Conservation (phyloP, 1,140 invertebrate species). For the Spodoptera frugiperda region DNA sequence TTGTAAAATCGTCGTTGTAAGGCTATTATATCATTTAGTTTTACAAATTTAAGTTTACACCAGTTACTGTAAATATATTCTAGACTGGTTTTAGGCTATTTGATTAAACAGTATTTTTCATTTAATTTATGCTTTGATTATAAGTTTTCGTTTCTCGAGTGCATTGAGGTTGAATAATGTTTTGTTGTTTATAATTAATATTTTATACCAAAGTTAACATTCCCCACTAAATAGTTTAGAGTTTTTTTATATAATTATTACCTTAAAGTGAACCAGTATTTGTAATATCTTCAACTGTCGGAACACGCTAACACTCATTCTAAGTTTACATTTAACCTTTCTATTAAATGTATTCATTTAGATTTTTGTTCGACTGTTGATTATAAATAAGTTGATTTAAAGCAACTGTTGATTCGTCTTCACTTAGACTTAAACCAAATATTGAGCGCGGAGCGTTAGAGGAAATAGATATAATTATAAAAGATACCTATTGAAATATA, state of each 20-base stretch:
- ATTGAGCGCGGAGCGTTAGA: slow-evolving; percentile 84
- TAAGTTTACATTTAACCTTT: slow-evolving; percentile 82
- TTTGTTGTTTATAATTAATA: slow-evolving; percentile 85
- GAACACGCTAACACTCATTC: slow-evolving; percentile 72
- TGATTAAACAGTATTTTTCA: slow-evolving; percentile 81
- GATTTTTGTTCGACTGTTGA: slow-evolving; percentile 82
- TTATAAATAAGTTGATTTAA: slow-evolving; percentile 72
- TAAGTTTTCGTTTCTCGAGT: slow-evolving; percentile 78
- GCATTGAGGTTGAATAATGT: slow-evolving; percentile 81
- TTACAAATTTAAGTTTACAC: slow-evolving; percentile 65
- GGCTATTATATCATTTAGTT: slow-evolving; percentile 48
- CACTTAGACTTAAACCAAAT: slow-evolving; percentile 84
- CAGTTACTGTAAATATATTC: slow-evolving; percentile 81
- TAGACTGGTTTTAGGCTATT: slow-evolving; percentile 75
- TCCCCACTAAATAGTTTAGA: slow-evolving; percentile 84
- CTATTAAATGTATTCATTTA: slow-evolving; percentile 81
- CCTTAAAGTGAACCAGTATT: slow-evolving; percentile 79
- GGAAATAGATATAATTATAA: slow-evolving; percentile 81
- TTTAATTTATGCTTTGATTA: slow-evolving; percentile 82
- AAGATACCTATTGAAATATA: slow-evolving; percentile 85
- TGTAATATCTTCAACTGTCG: slow-evolving; percentile 67
- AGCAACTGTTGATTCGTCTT: slow-evolving; percentile 83
- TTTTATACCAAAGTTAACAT: slow-evolving; percentile 86
- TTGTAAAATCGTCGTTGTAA: not conserved
- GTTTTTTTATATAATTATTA: slow-evolving; percentile 69